phyloP scores from a whole-genome alignment of 2,797 vertebrate species.

The Etheostoma nigrum region DNA sequence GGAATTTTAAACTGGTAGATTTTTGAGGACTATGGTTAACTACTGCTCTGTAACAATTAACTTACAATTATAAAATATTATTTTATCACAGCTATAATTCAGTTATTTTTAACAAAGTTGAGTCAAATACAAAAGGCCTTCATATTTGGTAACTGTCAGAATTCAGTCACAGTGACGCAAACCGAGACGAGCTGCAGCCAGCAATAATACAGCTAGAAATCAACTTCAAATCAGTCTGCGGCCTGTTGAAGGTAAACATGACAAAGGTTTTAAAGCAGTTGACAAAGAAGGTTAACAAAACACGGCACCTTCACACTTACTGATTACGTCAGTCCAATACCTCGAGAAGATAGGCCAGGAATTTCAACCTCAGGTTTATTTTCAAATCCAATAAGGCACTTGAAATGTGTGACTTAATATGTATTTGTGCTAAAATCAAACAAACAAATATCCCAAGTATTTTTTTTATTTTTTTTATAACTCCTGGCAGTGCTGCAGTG shows the following conservation, averaged over 20 bases:
- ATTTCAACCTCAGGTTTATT: constrained; percentile 3
- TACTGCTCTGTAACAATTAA: neutral
- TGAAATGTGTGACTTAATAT: neutral
- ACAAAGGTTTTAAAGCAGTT: constrained; percentile 1
- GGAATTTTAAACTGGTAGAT: too few species aligned
- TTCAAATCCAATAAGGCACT: neutral
- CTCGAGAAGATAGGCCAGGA: neutral
- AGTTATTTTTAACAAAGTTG: neutral
- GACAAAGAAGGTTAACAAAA: constrained; percentile 9
- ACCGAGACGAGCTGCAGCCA: neutral
- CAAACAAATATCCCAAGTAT: neutral
- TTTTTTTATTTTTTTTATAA: too few species aligned
- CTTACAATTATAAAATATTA: too few species aligned
- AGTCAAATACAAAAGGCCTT: neutral
- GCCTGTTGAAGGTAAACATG: neutral
- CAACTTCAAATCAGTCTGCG: neutral
- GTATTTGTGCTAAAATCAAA: neutral
- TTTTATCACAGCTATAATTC: neutral
- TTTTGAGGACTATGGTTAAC: too few species aligned
- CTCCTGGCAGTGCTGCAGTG: neutral
- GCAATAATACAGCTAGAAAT: neutral
- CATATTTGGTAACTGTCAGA: too few species aligned
- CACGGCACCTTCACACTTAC: neutral
- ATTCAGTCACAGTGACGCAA: neutral
- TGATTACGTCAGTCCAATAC: neutral